These are phyloP conservation scores for Mesorhabditis spiculigera DNA, from an alignment of 2,888 invertebrate species.

Conservation along the genomic window DNA sequence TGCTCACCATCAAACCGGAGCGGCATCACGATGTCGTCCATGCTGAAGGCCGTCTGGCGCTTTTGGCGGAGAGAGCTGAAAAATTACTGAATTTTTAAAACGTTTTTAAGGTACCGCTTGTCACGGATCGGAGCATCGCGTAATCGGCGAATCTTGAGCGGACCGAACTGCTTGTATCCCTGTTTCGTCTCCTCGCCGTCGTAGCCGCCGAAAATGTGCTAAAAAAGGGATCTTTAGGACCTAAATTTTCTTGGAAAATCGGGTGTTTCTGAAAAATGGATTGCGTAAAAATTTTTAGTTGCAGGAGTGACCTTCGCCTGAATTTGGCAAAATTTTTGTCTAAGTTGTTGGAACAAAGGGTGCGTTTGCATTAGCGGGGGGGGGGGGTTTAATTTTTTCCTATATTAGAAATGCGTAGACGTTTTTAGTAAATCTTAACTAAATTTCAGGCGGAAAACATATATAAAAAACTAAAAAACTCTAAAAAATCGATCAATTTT, in stretches of 20 bases:
- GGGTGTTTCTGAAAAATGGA: neutral
- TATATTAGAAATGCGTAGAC: no score
- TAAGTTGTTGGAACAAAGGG: no score
- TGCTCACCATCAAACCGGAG: slow-evolving; percentile 44
- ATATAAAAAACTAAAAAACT: no score
- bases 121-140: slow-evolving; percentile 33
- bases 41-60: slow-evolving; percentile 35
- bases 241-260: no score
- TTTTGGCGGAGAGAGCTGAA: slow-evolving; percentile 9
- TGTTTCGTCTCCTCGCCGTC: slow-evolving; percentile 52
- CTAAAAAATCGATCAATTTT: no score
- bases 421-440: no score
- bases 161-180: slow-evolving; percentile 51
- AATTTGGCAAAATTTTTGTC: no score
- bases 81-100: neutral
- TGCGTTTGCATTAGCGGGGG: no score
- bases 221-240: no score
- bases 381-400: no score
- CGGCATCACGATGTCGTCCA: slow-evolving; percentile 47
- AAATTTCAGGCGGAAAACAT: no score
- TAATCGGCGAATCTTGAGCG: slow-evolving; percentile 40
- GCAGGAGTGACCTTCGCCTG: no score
- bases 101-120: slow-evolving; percentile 15
- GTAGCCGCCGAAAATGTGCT: slow-evolving; percentile 30
- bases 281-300: neutral